Percentiles rank a stretch among this genome's conserved stretches.
Evolutionary conservation across 2,797 vertebrate genomes (phyloP).

Genomic region (Thalassophryne amazonica): DNA sequence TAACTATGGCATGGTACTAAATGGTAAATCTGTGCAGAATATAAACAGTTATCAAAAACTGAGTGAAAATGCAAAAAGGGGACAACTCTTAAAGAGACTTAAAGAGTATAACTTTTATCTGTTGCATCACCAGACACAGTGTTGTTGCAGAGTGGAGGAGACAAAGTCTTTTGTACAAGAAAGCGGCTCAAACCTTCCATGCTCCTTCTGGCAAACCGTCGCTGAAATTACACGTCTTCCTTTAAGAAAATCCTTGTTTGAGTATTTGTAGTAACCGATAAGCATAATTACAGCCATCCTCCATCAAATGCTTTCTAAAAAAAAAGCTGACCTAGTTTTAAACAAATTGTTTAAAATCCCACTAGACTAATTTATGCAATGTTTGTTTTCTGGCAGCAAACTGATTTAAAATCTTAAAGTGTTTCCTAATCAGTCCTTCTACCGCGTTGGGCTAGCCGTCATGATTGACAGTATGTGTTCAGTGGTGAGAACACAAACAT

Average conservation of each 20-base stretch:
- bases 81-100: too few species aligned
- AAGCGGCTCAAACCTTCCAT: too few species aligned
- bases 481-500: slow-evolving; percentile 69
- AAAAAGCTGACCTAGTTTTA: slow-evolving; percentile 49
- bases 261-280: slow-evolving; percentile 29
- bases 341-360: slow-evolving; percentile 34
- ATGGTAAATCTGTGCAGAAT: too few species aligned
- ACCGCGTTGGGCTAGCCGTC: slow-evolving; percentile 64
- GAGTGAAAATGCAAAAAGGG: too few species aligned
- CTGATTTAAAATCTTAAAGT: slow-evolving; percentile 62
- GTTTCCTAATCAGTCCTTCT: slow-evolving; percentile 70
- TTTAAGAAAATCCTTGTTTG: not conserved
- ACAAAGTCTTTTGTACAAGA: too few species aligned
- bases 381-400: slow-evolving; percentile 51
- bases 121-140: too few species aligned
- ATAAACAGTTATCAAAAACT: too few species aligned
- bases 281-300: slow-evolving; percentile 30
- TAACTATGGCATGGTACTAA: too few species aligned
- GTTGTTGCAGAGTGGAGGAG: too few species aligned
- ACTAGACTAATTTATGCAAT: slow-evolving; percentile 55
- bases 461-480: slow-evolving; percentile 72
- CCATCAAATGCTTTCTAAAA: slow-evolving; percentile 36
- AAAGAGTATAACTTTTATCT: too few species aligned
- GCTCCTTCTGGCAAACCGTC: too few species aligned
- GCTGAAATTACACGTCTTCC: too few species aligned